Conservation (phyloP, 2,113 vertebrate genomes). For the Leptosomus discolor region DNA sequence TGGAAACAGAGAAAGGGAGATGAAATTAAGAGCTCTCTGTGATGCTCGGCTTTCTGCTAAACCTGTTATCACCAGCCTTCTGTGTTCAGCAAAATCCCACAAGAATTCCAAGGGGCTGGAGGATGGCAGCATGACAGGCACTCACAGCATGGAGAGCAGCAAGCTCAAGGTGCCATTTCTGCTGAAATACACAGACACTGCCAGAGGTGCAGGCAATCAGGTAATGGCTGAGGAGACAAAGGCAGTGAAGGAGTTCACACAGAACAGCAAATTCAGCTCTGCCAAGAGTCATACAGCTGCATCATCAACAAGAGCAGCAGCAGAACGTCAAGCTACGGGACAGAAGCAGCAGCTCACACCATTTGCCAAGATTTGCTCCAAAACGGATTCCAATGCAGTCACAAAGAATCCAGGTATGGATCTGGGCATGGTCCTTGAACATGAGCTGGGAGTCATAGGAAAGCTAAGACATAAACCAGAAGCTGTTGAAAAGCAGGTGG, state of each 20-base stretch:
- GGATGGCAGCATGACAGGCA: neutral
- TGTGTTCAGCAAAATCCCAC: slow-evolving; percentile 17
- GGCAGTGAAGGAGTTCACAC: slow-evolving; percentile 25
- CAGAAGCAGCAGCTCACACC: slow-evolving; percentile 56
- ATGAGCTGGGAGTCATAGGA: neutral
- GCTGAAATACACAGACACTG: neutral
- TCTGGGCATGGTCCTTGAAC: neutral
- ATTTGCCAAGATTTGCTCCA: slow-evolving; percentile 55
- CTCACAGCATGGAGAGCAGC: neutral
- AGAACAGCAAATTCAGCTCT: neutral
- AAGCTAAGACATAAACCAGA: neutral
- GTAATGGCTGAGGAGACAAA: neutral
- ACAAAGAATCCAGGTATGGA: slow-evolving; percentile 40
- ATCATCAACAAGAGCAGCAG: neutral
- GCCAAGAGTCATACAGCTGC: neutral
- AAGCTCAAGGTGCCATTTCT: slow-evolving; percentile 25
- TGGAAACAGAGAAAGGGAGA: slow-evolving; percentile 10
- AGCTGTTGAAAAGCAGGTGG: neutral
- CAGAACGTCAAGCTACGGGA: neutral
- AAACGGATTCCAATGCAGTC: neutral
- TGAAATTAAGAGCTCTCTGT: slow-evolving; percentile 25
- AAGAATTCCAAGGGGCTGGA: slow-evolving; percentile 11
- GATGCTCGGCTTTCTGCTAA: slow-evolving; percentile 12
- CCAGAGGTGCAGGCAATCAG: neutral
- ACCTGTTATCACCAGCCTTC: neutral